Base-by-base conservation (phyloP, 2,797 vertebrate genomes). In the Lithobates pipiens region DNA sequence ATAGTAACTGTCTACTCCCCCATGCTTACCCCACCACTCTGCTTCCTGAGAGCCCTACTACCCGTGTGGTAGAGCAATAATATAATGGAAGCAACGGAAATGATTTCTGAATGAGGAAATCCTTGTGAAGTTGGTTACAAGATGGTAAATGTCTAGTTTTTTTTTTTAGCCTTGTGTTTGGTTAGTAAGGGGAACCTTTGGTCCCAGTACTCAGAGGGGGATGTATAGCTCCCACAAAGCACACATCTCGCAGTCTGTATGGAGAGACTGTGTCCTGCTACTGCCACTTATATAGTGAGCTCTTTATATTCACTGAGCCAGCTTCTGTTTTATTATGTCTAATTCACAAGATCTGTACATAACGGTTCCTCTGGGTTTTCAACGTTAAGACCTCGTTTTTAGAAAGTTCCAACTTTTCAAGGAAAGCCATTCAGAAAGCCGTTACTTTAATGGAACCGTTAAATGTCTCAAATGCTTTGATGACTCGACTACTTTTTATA, bases 81-180 rank as follows among this genome's bases (percentile, higher is more conserved):
- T 85, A 63, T 80, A 57, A 68, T 42, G 39, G 25, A 32, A 76
- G 39, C 11, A 69, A 72, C n/a, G 78, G 84, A 76, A 82, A 86
- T 81, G 1, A 80, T 75, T 85, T 81, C 39, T 80, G 44, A 76
- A 80, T 46, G 63, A 81, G 84, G 84, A 86, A 81, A 81, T 86
- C 78, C 78, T 34, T 61, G 65, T 23, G 67, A 81, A 85, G 36
- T 42, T 75, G 72, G 63, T 81, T 65, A 71, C 63, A 76, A 72
- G 39, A 75, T 70, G 44, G 71, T 85, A 76, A 85, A 81, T 77
- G 78, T 50, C 34, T 76, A 67, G n/a, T 63, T 61, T 81, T 81
- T 39, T 39, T 39, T 39, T 39, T 3, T 54, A 81, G 61, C 50
- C 18, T 21, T n/a, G 25, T 86, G 84, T 86, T 86, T 86, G 32